A percentile compares a stretch with the other conserved stretches of the same genome.
Evolutionary conservation across 2,888 invertebrate species (phyloP).

Genomic region (Synergus gifuensis): DNA sequence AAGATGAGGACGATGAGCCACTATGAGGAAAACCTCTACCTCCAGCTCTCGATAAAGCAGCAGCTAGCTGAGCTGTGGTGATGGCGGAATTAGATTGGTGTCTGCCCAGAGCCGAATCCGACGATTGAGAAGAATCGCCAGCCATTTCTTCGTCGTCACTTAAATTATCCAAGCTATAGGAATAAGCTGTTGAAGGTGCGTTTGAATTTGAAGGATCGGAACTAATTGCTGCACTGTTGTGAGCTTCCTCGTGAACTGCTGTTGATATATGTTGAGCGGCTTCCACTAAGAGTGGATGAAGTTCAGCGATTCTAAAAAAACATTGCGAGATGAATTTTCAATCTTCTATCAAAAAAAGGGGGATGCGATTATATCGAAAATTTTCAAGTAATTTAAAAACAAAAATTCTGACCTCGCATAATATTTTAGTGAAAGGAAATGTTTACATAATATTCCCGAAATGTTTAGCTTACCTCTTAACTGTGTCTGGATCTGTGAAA

Average conservation of each 20-base stretch:
- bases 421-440: too few species aligned
- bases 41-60: conserved; percentile 84
- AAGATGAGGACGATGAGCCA: conserved; percentile 62
- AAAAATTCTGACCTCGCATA: too few species aligned
- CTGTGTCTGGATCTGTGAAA: conserved; percentile 84
- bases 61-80: conserved; percentile 87
- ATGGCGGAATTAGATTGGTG: conserved; percentile 79
- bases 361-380: too few species aligned
- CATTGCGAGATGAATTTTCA: too few species aligned
- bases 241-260: conserved; percentile 78
- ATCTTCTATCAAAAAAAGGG: too few species aligned
- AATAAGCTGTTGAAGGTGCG: conserved; percentile 76
- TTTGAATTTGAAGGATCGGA: conserved; percentile 62
- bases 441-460: too few species aligned
- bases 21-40: conserved; percentile 66
- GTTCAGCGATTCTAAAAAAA: conserved; percentile 80
- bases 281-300: conserved; percentile 85
- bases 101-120: conserved; percentile 72
- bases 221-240: conserved; percentile 63
- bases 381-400: too few species aligned
- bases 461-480: conserved; percentile 78
- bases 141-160: conserved; percentile 81
- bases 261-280: conserved; percentile 85
- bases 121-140: conserved; percentile 77
- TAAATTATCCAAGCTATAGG: conserved; percentile 79